Evolutionary conservation across 2,888 invertebrate genomes (phyloP).

Genomic region (Microchrysa polita): DNA sequence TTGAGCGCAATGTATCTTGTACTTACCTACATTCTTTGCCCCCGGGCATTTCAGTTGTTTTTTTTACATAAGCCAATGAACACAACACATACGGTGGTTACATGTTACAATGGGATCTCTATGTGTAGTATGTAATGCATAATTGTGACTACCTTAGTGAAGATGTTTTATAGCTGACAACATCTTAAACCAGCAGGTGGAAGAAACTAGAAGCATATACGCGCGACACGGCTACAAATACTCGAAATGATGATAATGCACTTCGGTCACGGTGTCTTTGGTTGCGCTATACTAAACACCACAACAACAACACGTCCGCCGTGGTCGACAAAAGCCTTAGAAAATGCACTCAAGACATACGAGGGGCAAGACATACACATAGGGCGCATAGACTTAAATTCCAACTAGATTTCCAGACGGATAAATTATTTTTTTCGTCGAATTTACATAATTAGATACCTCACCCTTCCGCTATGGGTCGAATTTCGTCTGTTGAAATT

Average conservation of each 20-base stretch:
- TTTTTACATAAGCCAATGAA: not conserved
- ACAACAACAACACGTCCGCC: too few relatives aligned
- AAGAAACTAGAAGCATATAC: constrained; percentile 13
- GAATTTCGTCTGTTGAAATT: too few relatives aligned
- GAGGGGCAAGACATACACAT: too few relatives aligned
- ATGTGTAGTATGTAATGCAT: not conserved
- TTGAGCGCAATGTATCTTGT: not conserved
- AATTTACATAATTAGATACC: too few relatives aligned
- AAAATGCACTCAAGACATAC: not conserved
- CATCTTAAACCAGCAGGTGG: constrained; percentile 17
- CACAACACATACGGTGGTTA: not conserved
- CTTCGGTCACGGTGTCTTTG: constrained; percentile 1
- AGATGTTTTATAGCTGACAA: constrained; percentile 31
- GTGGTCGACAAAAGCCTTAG: too few relatives aligned
- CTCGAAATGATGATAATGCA: constrained; percentile 27
- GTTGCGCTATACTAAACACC: not conserved
- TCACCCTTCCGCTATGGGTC: too few relatives aligned
- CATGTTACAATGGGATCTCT: too few relatives aligned
- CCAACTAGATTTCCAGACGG: constrained; percentile 17
- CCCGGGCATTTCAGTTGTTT: not conserved
- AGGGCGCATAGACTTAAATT: not conserved
- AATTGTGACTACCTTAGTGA: constrained; percentile 21
- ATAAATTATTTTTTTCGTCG: not conserved
- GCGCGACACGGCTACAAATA: too few relatives aligned
- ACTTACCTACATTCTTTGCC: not conserved